A percentile compares a stretch with the other conserved stretches of the same genome.
These are phyloP conservation scores for Temnopleurus reevesii DNA, from an alignment of 53 echinoderm and acorn worm genomes.

Conservation along the genomic window DNA sequence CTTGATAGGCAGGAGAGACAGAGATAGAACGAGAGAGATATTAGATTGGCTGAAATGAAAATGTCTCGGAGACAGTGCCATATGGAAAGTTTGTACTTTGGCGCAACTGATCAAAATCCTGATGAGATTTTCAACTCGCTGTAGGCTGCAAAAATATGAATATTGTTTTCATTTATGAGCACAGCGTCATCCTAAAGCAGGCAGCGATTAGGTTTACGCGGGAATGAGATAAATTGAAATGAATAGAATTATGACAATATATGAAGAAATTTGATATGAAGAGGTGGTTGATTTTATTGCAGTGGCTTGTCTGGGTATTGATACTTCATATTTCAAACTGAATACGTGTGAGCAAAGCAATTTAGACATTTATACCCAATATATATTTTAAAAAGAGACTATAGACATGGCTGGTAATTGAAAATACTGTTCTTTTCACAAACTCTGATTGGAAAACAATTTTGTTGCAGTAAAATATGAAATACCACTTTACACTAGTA, in stretches of 20 bases:
- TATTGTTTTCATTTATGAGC: constrained; percentile 29
- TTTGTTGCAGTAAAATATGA: too few relatives aligned
- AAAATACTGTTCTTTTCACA: too few relatives aligned
- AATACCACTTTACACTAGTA: too few relatives aligned
- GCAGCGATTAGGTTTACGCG: not conserved
- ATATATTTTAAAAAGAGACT: too few relatives aligned
- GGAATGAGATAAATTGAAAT: too few relatives aligned
- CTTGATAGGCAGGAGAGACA: too few relatives aligned
- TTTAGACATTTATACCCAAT: too few relatives aligned
- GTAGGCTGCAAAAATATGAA: constrained; percentile 44
- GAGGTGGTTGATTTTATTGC: not conserved
- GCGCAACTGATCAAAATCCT: constrained; percentile 3
- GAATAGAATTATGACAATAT: too few relatives aligned
- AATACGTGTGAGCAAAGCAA: too few relatives aligned
- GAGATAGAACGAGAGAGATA: not conserved
- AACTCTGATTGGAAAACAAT: too few relatives aligned
- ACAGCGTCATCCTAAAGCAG: not conserved
- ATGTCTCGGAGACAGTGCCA: constrained; percentile 30
- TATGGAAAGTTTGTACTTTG: not conserved
- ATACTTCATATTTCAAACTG: not conserved
- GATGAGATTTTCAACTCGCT: not conserved
- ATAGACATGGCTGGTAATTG: too few relatives aligned
- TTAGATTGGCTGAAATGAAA: constrained; percentile 41
- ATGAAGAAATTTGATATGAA: not conserved
- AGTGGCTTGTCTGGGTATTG: not conserved